A percentile compares a stretch with the other conserved stretches of the same genome.
Conservation (phyloP, 2,888 invertebrate genomes). For the Platycheirus albimanus region DNA sequence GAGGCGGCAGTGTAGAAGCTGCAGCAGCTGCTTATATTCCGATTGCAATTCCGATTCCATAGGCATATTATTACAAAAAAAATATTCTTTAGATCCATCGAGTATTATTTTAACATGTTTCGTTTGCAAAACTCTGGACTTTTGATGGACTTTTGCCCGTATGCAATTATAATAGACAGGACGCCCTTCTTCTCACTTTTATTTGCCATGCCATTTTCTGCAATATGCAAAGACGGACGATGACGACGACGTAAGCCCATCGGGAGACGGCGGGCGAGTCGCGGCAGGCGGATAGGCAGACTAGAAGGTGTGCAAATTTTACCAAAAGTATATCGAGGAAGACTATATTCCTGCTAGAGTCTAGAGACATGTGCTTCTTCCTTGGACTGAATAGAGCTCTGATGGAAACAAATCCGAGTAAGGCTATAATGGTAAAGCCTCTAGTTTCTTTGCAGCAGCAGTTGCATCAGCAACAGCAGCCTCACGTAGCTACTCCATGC, state of each 20-base stretch:
- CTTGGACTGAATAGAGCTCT: conserved; percentile 21
- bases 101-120: conserved; percentile 17
- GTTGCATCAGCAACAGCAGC: conserved; percentile 2
- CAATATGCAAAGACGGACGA: conserved; percentile 13
- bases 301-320: conserved; percentile 54
- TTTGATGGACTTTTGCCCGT: conserved; percentile 42
- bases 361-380: conserved; percentile 17
- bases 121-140: conserved; percentile 18
- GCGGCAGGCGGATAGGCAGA: no score
- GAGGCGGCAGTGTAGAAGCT: no score
- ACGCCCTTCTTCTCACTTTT: conserved; percentile 10
- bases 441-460: no score
- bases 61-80: conserved; percentile 25
- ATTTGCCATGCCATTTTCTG: conserved; percentile 15
- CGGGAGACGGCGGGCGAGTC: neutral
- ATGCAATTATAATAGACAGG: conserved; percentile 30
- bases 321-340: conserved; percentile 47
- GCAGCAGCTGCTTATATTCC: conserved; percentile 11
- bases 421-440: no score
- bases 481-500: conserved; percentile 25
- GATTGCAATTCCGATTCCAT: neutral
- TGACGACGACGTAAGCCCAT: neutral
- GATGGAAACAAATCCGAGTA: conserved; percentile 15
- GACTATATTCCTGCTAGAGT: no score
- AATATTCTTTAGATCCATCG: neutral